phyloP scores from a whole-genome alignment of 2,888 invertebrate genomes.

The Tetramorium bicarinatum region DNA sequence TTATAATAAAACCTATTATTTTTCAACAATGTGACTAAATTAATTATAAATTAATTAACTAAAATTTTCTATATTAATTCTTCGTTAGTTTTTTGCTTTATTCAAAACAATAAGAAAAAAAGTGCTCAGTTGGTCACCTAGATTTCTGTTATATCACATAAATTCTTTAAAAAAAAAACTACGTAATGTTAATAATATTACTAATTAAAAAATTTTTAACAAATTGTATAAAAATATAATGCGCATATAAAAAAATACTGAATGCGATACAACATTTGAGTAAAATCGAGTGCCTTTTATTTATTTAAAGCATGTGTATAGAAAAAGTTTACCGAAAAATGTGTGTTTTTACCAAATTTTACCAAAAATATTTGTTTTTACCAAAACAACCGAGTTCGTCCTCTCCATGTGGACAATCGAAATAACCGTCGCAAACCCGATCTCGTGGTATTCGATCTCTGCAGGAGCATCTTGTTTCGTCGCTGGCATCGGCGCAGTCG shows the following conservation, averaged over 20 bases:
- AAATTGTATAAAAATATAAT: not conserved
- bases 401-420: slow-evolving; percentile 93
- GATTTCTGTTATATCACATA: slow-evolving; percentile 12
- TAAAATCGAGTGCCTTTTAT: not conserved
- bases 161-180: not conserved
- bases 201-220: not conserved
- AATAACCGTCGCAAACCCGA: slow-evolving; percentile 93
- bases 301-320: not conserved
- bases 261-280: not conserved
- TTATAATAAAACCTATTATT: not conserved
- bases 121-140: slow-evolving; percentile 25
- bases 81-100: not conserved
- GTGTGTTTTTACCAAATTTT: no score
- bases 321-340: not conserved
- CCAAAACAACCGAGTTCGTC: slow-evolving; percentile 94
- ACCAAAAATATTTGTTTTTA: slow-evolving; percentile 88
- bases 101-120: not conserved
- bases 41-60: no score
- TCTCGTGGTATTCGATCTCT: slow-evolving; percentile 89
- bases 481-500: slow-evolving; percentile 93
- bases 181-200: not conserved
- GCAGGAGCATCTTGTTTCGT: slow-evolving; percentile 92
- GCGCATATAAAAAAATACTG: not conserved
- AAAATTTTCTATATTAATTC: not conserved
- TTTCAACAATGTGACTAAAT: not conserved